Conservation (phyloP, 2,113 vertebrate genomes). For the Corythornis vintsioides region DNA sequence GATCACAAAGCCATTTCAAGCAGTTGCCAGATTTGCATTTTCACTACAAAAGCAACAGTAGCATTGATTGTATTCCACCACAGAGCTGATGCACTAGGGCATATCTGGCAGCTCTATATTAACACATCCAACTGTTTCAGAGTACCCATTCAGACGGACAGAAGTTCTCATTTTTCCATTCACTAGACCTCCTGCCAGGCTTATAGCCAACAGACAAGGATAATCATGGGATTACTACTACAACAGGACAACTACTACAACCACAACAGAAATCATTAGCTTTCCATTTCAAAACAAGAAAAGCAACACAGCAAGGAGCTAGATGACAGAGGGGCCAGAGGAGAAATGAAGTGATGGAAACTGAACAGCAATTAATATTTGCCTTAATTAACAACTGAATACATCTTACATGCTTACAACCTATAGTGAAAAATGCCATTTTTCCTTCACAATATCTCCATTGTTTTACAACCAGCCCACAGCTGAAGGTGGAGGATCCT, state of each 20-base stretch:
- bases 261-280: constrained; percentile 55
- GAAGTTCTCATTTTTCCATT: constrained; percentile 48
- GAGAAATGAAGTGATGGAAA: neutral
- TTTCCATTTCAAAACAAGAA: constrained; percentile 39
- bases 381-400: neutral
- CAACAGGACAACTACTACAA: constrained; percentile 36
- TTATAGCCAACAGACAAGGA: constrained; percentile 46
- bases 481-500: neutral
- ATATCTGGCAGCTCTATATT: constrained; percentile 36
- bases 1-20: neutral
- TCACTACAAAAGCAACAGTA: constrained; percentile 3
- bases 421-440: neutral
- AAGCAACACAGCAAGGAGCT: constrained; percentile 18
- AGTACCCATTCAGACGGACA: constrained; percentile 11
- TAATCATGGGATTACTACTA: constrained; percentile 60
- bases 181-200: constrained; percentile 43
- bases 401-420: neutral
- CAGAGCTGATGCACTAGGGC: neutral
- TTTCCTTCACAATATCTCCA: neutral
- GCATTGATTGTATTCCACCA: constrained; percentile 13
- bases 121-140: constrained; percentile 33
- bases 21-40: constrained; percentile 12
- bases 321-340: neutral
- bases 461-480: neutral
- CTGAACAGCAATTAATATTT: neutral